phyloP scores from a whole-genome alignment of 2,888 invertebrate species.

The Hemistola chrysoprasaria region DNA sequence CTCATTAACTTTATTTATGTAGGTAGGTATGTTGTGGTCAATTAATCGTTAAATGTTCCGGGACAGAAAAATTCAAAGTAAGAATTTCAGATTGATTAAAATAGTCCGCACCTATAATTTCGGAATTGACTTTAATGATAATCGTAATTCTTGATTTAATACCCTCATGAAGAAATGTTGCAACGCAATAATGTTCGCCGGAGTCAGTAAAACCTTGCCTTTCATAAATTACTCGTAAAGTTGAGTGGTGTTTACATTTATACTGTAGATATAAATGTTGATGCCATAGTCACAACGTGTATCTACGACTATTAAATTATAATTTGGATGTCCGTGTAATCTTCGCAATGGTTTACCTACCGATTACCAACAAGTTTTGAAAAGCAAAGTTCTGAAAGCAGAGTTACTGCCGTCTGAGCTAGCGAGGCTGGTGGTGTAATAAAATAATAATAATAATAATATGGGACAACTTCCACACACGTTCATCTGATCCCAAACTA shows the following conservation, averaged over 20 bases:
- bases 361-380: no score
- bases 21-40: constrained; percentile 51
- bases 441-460: no score
- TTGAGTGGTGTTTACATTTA: constrained; percentile 19
- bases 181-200: constrained; percentile 18
- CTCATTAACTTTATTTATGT: constrained; percentile 73
- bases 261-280: constrained; percentile 15
- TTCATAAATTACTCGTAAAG: constrained; percentile 19
- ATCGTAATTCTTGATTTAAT: constrained; percentile 32
- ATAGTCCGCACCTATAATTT: constrained; percentile 55
- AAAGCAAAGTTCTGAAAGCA: no score
- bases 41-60: constrained; percentile 65
- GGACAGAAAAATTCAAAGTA: constrained; percentile 55
- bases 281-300: no score
- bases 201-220: constrained; percentile 17
- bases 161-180: constrained; percentile 25
- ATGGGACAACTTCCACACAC: no score
- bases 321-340: constrained; percentile 22
- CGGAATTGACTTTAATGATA: constrained; percentile 37
- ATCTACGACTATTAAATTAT: constrained; percentile 21
- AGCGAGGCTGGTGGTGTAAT: no score
- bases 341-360: constrained; percentile 19
- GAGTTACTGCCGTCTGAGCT: no score
- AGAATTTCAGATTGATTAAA: constrained; percentile 65
- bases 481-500: no score